These are phyloP conservation scores for Mya arenaria DNA, from an alignment of 1,140 invertebrate genomes.

Conservation along the genomic window DNA sequence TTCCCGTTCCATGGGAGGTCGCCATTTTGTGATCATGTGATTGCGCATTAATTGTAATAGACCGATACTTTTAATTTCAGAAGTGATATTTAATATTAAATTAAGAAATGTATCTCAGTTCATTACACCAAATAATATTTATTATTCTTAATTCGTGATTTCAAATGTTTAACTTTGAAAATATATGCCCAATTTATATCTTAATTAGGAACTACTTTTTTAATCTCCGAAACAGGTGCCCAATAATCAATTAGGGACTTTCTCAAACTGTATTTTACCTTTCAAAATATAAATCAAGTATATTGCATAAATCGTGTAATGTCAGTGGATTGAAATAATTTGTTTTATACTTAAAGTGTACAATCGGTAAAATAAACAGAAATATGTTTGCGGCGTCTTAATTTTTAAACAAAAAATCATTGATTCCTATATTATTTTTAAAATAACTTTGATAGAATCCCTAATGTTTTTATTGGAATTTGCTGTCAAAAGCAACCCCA, in stretches of 20 bases:
- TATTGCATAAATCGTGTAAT: too few relatives aligned
- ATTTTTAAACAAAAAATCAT: too few relatives aligned
- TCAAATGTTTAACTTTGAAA: neutral
- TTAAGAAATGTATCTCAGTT: neutral
- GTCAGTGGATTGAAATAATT: too few relatives aligned
- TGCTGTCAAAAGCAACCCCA: neutral
- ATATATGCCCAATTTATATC: neutral
- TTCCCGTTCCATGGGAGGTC: too few relatives aligned
- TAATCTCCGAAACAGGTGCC: conserved; percentile 8
- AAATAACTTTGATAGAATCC: neutral
- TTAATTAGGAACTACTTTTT: conserved; percentile 17
- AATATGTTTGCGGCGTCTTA: too few relatives aligned
- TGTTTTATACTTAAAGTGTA: too few relatives aligned
- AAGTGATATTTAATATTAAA: neutral
- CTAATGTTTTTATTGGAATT: conserved; percentile 3
- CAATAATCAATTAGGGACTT: neutral
- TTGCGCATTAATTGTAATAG: conserved; percentile 31
- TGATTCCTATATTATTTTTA: too few relatives aligned
- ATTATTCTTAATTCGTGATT: too few relatives aligned
- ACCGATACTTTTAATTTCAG: neutral
- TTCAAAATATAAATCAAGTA: conserved; percentile 51
- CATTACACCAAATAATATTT: neutral
- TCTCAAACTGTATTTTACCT: conserved; percentile 13
- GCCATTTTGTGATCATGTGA: conserved; percentile 55
- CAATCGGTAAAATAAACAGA: too few relatives aligned